A percentile compares a stretch with the other conserved stretches of the same genome.
Evolutionary conservation across 1,140 invertebrate species (phyloP).

Genomic region (Atta texana): DNA sequence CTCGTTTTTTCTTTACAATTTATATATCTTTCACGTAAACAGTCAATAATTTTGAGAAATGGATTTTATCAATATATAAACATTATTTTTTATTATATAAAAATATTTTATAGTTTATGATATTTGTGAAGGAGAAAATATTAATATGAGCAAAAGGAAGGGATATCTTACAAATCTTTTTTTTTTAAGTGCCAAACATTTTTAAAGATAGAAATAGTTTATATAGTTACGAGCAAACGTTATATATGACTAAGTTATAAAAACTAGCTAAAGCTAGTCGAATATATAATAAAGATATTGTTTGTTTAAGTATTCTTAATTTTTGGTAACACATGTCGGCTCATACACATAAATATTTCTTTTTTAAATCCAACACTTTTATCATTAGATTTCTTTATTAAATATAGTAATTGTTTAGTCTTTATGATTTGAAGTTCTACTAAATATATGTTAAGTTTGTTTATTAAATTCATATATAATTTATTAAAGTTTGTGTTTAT

Average conservation of each 20-base stretch:
- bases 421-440: neutral
- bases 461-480: neutral
- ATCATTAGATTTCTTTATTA: neutral
- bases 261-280: neutral
- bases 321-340: neutral
- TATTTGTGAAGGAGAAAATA: neutral
- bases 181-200: constrained; percentile 35
- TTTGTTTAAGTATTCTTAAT: neutral
- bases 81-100: neutral
- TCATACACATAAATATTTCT: neutral
- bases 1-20: neutral
- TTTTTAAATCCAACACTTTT: neutral
- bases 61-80: neutral
- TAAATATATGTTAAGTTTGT: neutral
- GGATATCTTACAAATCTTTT: neutral
- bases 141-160: neutral
- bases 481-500: neutral
- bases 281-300: neutral
- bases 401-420: neutral
- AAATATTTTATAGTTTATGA: constrained; percentile 4
- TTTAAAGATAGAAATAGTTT: neutral
- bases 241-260: neutral
- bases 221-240: neutral
- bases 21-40: neutral
- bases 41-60: constrained; percentile 15